Conservation (phyloP, 2,888 invertebrate genomes). For the Harpalus rufipes region DNA sequence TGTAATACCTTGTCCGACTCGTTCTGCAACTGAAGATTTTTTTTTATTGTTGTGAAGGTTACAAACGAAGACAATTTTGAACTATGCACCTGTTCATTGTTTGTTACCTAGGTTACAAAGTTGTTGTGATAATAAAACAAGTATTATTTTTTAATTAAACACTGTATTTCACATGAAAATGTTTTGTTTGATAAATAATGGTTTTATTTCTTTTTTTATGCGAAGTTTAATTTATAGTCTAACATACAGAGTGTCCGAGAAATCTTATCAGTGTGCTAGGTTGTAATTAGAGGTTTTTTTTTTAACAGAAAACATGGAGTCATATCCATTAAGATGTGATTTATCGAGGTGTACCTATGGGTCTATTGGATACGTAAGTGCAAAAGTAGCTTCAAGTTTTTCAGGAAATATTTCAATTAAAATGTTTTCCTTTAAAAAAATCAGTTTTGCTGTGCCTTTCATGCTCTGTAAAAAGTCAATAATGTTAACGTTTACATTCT, state of each 20-base stretch:
- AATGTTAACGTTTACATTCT: too few species aligned
- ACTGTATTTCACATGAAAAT: not conserved
- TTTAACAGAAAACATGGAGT: slow-evolving; percentile 1
- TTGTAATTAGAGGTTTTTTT: not conserved
- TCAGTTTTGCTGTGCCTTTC: too few species aligned
- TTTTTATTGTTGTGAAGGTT: not conserved
- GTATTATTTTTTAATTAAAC: not conserved
- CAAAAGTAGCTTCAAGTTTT: too few species aligned
- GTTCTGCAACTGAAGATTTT: not conserved
- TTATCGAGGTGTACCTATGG: not conserved
- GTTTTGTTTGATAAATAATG: not conserved
- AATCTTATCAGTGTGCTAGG: not conserved
- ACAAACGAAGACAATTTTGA: not conserved
- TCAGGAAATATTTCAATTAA: too few species aligned
- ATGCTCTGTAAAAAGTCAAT: too few species aligned
- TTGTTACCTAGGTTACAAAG: not conserved
- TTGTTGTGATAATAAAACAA: not conserved
- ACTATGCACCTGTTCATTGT: not conserved
- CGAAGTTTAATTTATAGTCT: not conserved
- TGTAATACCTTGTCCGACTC: not conserved
- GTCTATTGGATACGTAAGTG: not conserved
- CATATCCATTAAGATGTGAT: not conserved
- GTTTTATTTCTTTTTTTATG: not conserved
- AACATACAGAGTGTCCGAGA: slow-evolving; percentile 1
- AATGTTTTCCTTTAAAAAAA: too few species aligned